Conservation (phyloP, 1,140 invertebrate species). For the Zaprionus camerounensis region DNA sequence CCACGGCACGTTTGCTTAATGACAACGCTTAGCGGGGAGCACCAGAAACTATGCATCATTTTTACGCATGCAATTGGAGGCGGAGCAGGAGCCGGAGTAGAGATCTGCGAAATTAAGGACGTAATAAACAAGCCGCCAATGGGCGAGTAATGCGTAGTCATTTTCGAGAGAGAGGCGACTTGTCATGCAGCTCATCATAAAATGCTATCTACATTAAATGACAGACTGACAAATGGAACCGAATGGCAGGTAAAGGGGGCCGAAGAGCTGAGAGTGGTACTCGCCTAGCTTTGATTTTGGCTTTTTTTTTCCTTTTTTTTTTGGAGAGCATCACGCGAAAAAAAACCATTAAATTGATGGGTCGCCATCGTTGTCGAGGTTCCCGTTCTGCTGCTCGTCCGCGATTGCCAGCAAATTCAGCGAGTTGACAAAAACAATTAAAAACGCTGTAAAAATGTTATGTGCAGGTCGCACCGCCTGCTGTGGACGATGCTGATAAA, state of each 20-base stretch:
- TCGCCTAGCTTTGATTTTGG: conserved; percentile 70
- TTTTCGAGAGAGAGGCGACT: conserved; percentile 58
- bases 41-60: conserved; percentile 73
- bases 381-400: conserved; percentile 14
- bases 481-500: conserved; percentile 71
- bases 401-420: conserved; percentile 53
- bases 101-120: conserved; percentile 59
- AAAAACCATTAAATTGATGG: conserved; percentile 79
- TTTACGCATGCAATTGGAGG: conserved; percentile 43
- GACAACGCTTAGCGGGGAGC: conserved; percentile 63
- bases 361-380: conserved; percentile 12
- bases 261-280: conserved; percentile 21
- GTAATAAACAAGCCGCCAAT: conserved; percentile 74
- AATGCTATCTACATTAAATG: conserved; percentile 79
- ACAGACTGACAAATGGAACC: conserved; percentile 39
- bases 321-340: conserved; percentile 64
- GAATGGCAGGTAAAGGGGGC: neutral
- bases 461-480: conserved; percentile 61
- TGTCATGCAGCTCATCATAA: conserved; percentile 77
- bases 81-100: neutral
- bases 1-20: conserved; percentile 54
- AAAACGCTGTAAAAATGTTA: conserved; percentile 82
- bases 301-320: conserved; percentile 37
- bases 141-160: conserved; percentile 64
- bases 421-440: conserved; percentile 79